Evolutionary conservation across 2,797 vertebrate genomes (phyloP).

Genomic region (Danio albolineatus): DNA sequence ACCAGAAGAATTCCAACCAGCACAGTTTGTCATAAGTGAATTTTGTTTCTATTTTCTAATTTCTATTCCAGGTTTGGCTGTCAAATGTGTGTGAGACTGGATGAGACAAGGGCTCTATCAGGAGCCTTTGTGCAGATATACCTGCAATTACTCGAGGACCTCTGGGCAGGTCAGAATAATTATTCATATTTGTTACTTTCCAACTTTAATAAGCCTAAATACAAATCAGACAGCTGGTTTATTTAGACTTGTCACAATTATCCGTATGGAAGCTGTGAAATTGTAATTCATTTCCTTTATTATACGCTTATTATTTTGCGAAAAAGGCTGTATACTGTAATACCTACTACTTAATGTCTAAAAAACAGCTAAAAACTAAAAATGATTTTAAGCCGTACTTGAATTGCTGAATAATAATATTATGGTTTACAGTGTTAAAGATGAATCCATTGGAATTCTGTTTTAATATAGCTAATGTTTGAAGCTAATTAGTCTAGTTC

Average conservation of each 20-base stretch:
- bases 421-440: no score
- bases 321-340: neutral
- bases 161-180: constrained; percentile 74
- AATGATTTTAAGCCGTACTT: no score
- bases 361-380: no score
- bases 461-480: no score
- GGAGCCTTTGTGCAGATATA: constrained; percentile 59
- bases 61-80: constrained; percentile 72
- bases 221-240: neutral
- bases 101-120: constrained; percentile 67
- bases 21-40: constrained; percentile 17
- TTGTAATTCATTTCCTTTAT: neutral
- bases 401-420: no score
- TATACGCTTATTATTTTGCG: neutral
- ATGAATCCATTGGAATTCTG: no score
- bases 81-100: constrained; percentile 73
- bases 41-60: constrained; percentile 17
- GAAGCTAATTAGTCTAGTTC: no score
- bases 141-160: constrained; percentile 74
- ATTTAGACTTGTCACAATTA: neutral
- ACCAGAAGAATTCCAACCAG: neutral
- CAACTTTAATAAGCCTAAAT: neutral
- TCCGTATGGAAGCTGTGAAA: neutral
- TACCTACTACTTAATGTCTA: neutral
- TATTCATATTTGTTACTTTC: neutral